phyloP scores from a whole-genome alignment of 2,113 vertebrate genomes.

The Nerophis lumbriciformis region DNA sequence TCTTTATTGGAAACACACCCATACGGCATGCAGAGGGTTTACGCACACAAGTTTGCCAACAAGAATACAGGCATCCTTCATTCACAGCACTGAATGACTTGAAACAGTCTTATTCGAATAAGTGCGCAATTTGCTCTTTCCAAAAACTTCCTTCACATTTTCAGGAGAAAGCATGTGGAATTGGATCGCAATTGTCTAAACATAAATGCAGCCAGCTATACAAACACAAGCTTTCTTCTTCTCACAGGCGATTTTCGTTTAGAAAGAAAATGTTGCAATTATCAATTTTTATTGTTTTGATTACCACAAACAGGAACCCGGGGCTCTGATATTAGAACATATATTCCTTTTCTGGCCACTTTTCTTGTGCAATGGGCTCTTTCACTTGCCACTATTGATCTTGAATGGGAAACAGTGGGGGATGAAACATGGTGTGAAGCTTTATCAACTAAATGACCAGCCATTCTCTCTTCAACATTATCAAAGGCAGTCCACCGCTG shows the following conservation, averaged over 20 bases:
- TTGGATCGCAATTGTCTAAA: background rate
- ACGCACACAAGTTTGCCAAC: background rate
- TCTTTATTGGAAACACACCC: too few relatives aligned
- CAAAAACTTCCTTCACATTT: slow-evolving; percentile 20
- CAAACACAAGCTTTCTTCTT: slow-evolving; percentile 3
- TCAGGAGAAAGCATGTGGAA: slow-evolving; percentile 10
- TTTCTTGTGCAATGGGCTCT: slow-evolving; percentile 22
- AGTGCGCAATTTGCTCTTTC: slow-evolving; percentile 30
- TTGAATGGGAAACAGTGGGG: slow-evolving; percentile 33
- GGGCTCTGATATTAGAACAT: slow-evolving; percentile 43
- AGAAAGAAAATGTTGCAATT: slow-evolving; percentile 49
- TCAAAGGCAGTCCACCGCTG: slow-evolving; percentile 30
- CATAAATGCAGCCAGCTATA: background rate
- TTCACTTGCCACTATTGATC: slow-evolving; percentile 49
- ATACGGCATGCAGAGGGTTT: background rate
- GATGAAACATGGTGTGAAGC: slow-evolving; percentile 28
- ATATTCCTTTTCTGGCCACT: slow-evolving; percentile 38
- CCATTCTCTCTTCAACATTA: slow-evolving; percentile 42
- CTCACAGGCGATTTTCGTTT: slow-evolving; percentile 30
- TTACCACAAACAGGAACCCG: slow-evolving; percentile 39
- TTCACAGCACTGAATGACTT: slow-evolving; percentile 26
- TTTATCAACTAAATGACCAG: slow-evolving; percentile 50
- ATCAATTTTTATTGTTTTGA: slow-evolving; percentile 51
- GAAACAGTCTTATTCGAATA: slow-evolving; percentile 42
- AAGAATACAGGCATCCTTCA: slow-evolving; percentile 16